Base-by-base conservation (phyloP, 2,797 vertebrate genomes). In the Gallinago nigripennis region DNA sequence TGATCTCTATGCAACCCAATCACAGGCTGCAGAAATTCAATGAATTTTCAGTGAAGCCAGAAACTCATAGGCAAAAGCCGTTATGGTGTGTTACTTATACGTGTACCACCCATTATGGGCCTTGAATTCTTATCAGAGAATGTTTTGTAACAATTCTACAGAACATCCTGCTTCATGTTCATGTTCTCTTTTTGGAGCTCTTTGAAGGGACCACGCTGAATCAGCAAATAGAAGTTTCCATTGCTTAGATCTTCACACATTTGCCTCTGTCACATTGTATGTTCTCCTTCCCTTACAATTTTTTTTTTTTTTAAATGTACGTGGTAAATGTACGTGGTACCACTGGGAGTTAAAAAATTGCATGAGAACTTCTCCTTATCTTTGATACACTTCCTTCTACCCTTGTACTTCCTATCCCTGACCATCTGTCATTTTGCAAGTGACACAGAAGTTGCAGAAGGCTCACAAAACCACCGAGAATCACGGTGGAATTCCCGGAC, bases 361-460 rank as follows among this genome's bases (percentile, higher is more conserved):
- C 80, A 94, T 24, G 45, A 84, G 9, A 88, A 83, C 80, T 92
- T 83, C 92, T 72, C 54, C 17, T 85, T 82, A 1, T 54, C 85
- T 46, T 4, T 0, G 1, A n/a, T 58, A 57, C 37, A 37, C 56
- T 76, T 94, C 75, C 82, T 85, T 69, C 92, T 69, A 50, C 90
- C 48, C 73, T 33, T 3, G 37, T 71, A 91, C 81, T 94, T 94
- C 89, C 78, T 61, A 81, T 56, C 77, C 50, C 48, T 65, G 48
- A 50, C 43, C 39, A 66, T 51, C n/a, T 88, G 68, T 53, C 86
- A 93, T 61, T 81, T 46, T 93, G 61, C 85, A 93, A 90, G 63
- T 71, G 64, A 80, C 56, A 51, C 12, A 16, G 31, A 18, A 68
- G 75, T 39, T 81, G 57, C 80, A 80, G 64, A 46, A 64, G 35